Conservation (phyloP, 2,797 vertebrate species). For the Steatocranus sp. region DNA sequence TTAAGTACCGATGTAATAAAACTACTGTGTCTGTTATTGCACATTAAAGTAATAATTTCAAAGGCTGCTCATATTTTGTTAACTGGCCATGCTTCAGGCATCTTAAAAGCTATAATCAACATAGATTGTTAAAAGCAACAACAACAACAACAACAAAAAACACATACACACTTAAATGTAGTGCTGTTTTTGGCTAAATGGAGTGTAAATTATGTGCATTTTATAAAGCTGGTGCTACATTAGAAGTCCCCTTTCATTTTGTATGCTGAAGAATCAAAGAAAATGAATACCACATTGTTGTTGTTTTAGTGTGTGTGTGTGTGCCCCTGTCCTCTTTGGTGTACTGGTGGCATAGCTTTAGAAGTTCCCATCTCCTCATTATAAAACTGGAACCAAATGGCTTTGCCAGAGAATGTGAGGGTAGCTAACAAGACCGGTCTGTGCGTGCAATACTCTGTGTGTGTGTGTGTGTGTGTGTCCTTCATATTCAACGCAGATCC, state of each 20-base stretch:
- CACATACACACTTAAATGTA: background rate
- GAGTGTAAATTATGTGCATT: background rate
- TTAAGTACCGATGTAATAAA: background rate
- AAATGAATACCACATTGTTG: constrained; percentile 13
- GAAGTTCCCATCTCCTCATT: constrained; percentile 66
- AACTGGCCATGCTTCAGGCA: background rate
- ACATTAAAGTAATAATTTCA: background rate
- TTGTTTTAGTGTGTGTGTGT: background rate
- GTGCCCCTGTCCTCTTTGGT: constrained; percentile 26
- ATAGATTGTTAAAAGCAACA: background rate
- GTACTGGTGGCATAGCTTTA: constrained; percentile 50
- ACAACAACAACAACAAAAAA: background rate
- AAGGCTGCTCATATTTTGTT: background rate
- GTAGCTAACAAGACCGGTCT: constrained; percentile 66
- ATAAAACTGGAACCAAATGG: constrained; percentile 69
- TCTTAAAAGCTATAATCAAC: background rate
- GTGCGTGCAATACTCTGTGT: constrained; percentile 41
- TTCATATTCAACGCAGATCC: constrained; percentile 64
- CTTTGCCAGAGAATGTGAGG: constrained; percentile 63
- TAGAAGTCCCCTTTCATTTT: background rate
- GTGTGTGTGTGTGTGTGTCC: constrained; percentile 19
- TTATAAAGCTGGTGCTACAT: constrained; percentile 7
- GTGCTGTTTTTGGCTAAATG: background rate
- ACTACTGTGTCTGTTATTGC: background rate
- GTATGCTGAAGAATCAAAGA: background rate